These are phyloP conservation scores for Drosophila setosimentum DNA, from an alignment of 2,888 invertebrate species.

Conservation along the genomic window DNA sequence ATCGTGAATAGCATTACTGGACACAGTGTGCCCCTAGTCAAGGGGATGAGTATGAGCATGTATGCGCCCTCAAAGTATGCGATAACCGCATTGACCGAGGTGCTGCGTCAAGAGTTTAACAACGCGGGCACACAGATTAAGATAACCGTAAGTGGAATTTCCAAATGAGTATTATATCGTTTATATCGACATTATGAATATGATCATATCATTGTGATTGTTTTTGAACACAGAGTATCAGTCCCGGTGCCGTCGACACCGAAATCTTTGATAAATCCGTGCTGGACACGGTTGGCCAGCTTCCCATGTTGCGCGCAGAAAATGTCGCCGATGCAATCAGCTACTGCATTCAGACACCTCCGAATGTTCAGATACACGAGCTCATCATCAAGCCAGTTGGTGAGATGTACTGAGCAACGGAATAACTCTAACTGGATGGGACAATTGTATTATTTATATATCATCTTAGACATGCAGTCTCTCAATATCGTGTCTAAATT, in stretches of 20 bases:
- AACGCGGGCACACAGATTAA: constrained; percentile 72
- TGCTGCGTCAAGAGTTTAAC: constrained; percentile 83
- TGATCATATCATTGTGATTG: background rate
- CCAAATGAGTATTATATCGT: no score
- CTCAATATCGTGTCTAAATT: background rate
- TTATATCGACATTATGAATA: no score
- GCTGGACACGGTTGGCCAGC: rapidly evolving
- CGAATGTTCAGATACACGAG: constrained; percentile 80
- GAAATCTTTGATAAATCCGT: constrained; percentile 57
- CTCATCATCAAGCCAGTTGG: constrained; percentile 78
- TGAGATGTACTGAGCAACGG: constrained; percentile 26
- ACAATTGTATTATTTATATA: background rate
- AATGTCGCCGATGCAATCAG: constrained; percentile 79
- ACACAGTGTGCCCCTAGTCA: constrained; percentile 82
- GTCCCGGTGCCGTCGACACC: constrained; percentile 79
- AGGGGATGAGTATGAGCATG: constrained; percentile 67
- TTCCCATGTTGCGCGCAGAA: constrained; percentile 63
- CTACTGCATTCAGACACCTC: constrained; percentile 78
- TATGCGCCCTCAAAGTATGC: constrained; percentile 83
- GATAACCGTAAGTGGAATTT: constrained; percentile 68
- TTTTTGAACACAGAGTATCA: constrained; percentile 71
- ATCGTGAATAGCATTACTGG: constrained; percentile 85
- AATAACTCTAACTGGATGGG: background rate
- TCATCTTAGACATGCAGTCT: background rate
- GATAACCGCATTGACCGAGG: constrained; percentile 83